Evolutionary conservation across 2,113 vertebrate genomes (phyloP), one percentile per base, ranked within the genome.

Genomic region (Ptyas mucosa): DNA sequence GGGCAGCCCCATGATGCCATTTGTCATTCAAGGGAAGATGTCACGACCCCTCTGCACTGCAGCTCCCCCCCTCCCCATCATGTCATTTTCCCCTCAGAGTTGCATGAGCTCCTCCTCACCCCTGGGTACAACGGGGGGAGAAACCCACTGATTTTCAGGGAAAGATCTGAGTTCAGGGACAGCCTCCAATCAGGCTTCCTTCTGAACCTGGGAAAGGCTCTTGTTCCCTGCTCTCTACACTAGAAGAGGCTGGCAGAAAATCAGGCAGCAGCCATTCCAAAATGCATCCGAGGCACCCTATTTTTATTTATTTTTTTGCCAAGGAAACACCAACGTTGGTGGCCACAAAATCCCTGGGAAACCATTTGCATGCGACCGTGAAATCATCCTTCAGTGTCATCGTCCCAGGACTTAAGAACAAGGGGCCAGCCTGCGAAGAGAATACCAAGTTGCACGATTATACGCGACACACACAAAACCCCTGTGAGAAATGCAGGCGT

Each of bases 391-490:
- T 14, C 34, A 8, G n/a, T 15, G 69, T 18, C 51, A 5, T 21
- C 8, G 2, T 81, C 8, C 3, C 0, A 23, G 91, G 89, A 55
- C 0, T 1, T 11, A 75, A 57, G 0, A 0, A 0, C 11, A 0
- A 18, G 15, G 34, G 34, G 58, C 0, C 0, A 8, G 46, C 26
- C 61, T 20, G 0, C 3, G 0, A 23, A 15, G 0, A 29, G 24
- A 3, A 64, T 88, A 0, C 20, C 3, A 9, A 81, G 20, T 0
- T 2, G 9, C 46, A 2, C 0, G 0, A 1, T 21, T 1, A 54
- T 85, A 53, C 3, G 20, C 24, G 0, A 55, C 53, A 24, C 24
- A 0, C 5, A 26, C 7, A 85, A 88, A 94, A 94, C 8, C 0
- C 1, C 2, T 26, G 51, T 69, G 75, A 85, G 75, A 93, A 94